Base-by-base conservation (phyloP, 2,888 invertebrate species). In the Acleris cristana region DNA sequence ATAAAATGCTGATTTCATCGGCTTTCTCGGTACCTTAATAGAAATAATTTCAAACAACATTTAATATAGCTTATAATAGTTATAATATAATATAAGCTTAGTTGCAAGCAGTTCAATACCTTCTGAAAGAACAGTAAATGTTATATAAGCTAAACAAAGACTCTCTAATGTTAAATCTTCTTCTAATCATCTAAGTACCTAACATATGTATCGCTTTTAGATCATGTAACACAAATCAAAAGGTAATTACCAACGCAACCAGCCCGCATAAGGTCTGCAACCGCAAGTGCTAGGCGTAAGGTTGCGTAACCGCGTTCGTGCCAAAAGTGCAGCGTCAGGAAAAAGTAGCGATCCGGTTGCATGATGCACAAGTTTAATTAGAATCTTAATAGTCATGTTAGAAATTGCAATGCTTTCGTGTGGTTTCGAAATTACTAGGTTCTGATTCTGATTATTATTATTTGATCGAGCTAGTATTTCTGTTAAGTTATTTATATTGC, bases 301-400 rank as follows among this genome's bases (percentile, higher is more conserved):
- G 44, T 64, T 64, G 44, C 64, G 23, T 64, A 57, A 64, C 18
- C n/a, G 23, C 3, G 14, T 57, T 40, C n/a, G 30, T 7, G 4
- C 19, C 10, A 40, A 48, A 51, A 57, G 19, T 57, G 57, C 64
- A 57, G 3, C 40, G 57, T 64, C 64, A 64, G 56, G 64, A n/a
- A 57, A 56, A 64, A 57, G 57, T 34, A 18, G 34, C 16, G 12
- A 18, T 14, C 55, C 55, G 55, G 30, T 51, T 19, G 34, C 48
- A 63, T 57, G 40, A 57, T 52, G 64, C 55, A 55, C 49, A 57
- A 44, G 51, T 64, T 56, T 48, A 56, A 56, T 55, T 63, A 49
- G 18, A 49, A 21, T 23, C 19, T 34, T 40, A 14, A 40, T 40
- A 40, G 48, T 18, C 45, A 19, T 26, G 26, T 14, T 44, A 57